Conservation (phyloP, 1,140 invertebrate genomes). For the Drosophila serrata region DNA sequence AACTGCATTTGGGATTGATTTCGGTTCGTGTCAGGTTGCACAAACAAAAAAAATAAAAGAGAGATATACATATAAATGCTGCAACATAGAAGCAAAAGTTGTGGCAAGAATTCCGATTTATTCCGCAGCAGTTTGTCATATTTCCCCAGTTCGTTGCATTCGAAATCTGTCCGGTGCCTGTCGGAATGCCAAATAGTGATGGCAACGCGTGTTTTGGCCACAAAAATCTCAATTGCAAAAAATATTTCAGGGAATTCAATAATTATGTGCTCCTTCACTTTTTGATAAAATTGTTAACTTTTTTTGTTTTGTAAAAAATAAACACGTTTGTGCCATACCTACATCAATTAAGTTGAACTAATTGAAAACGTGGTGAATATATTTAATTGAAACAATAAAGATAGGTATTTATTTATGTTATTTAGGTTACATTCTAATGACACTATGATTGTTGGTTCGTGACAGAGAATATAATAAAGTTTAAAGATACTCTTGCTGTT, state of each 20-base stretch:
- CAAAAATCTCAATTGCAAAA: constrained; percentile 2
- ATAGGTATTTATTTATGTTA: neutral
- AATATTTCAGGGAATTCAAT: neutral
- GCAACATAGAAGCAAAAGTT: constrained; percentile 49
- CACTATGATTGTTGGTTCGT: neutral
- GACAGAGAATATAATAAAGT: neutral
- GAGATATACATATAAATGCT: constrained; percentile 9
- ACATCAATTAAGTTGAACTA: neutral
- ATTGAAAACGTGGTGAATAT: neutral
- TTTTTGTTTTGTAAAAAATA: neutral
- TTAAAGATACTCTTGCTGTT: neutral
- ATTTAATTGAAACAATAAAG: neutral
- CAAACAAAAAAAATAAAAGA: constrained; percentile 20
- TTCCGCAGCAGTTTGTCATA: constrained; percentile 46
- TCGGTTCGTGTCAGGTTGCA: constrained; percentile 45
- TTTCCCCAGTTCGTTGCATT: no score
- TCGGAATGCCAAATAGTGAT: constrained; percentile 16
- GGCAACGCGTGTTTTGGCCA: constrained; percentile 2
- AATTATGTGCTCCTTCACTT: neutral
- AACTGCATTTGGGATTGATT: constrained; percentile 60
- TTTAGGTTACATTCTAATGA: neutral
- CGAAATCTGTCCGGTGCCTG: constrained; percentile 5
- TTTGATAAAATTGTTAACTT: neutral
- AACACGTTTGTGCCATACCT: neutral
- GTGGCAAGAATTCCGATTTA: constrained; percentile 51